These are phyloP conservation scores for Excalfactoria chinensis DNA, from an alignment of 2,113 vertebrate species.

Conservation along the genomic window DNA sequence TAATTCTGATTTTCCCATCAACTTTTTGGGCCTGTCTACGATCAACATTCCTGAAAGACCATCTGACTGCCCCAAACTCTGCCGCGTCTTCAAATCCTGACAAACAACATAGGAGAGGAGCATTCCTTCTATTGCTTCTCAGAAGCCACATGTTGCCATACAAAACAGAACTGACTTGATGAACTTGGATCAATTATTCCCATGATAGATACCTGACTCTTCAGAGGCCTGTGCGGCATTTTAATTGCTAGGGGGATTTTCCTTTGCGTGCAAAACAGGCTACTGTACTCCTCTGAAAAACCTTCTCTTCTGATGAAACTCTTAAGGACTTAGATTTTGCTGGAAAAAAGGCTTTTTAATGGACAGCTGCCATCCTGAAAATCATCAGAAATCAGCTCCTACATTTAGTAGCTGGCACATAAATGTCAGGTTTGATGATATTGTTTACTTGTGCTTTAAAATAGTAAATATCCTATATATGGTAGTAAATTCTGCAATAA, in stretches of 20 bases:
- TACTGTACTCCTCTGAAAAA: neutral
- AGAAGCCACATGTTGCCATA: neutral
- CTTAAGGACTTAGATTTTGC: neutral
- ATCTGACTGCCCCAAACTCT: neutral
- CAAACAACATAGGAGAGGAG: neutral
- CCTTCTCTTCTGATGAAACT: neutral
- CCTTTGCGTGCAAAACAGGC: neutral
- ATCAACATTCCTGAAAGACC: neutral
- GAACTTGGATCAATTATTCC: neutral
- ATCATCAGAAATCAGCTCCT: constrained; percentile 20
- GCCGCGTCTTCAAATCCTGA: neutral
- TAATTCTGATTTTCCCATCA: neutral
- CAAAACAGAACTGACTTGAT: neutral
- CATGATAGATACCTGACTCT: neutral
- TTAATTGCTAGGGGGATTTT: neutral
- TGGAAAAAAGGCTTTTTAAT: neutral
- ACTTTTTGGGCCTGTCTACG: neutral
- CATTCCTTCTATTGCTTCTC: neutral
- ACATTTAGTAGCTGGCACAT: neutral
- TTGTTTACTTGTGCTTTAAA: constrained; percentile 49
- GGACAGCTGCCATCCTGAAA: neutral
- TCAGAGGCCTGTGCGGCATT: neutral
- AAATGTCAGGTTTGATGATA: constrained; percentile 52
- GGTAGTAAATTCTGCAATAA: constrained; percentile 40
- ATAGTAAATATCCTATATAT: neutral